Evolutionary conservation across 2,113 vertebrate species (phyloP).

Genomic region (Centropus unirufus): DNA sequence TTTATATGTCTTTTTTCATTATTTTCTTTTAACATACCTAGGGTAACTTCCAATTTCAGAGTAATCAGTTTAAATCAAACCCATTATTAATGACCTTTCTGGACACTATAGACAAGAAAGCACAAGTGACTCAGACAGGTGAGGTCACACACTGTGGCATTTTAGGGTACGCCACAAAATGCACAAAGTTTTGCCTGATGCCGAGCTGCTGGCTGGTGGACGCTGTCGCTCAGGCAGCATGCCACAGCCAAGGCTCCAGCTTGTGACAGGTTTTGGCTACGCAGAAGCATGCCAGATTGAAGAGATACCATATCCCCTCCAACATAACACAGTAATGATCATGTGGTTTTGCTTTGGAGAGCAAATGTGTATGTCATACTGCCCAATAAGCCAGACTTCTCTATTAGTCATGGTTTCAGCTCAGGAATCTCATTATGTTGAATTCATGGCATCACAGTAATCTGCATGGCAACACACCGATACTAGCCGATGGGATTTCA

Average conservation of each 20-base stretch:
- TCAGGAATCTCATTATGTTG: background rate
- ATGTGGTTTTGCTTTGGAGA: background rate
- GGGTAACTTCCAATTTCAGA: background rate
- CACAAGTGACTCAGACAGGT: background rate
- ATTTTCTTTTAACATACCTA: slow-evolving; percentile 12
- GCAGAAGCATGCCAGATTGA: background rate
- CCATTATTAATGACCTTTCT: slow-evolving; percentile 3
- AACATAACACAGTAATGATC: background rate
- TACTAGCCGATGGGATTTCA: slow-evolving; percentile 20
- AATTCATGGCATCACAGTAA: slow-evolving; percentile 16
- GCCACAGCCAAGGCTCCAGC: background rate
- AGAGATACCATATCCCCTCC: background rate
- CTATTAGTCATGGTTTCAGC: slow-evolving; percentile 1
- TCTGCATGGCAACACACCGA: slow-evolving; percentile 47
- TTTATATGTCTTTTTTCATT: slow-evolving; percentile 39
- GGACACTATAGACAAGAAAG: background rate
- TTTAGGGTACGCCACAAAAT: background rate
- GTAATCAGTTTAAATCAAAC: slow-evolving; percentile 32
- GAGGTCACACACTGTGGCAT: background rate
- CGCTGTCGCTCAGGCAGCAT: background rate
- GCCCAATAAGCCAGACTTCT: slow-evolving; percentile 22
- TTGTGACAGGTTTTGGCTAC: background rate
- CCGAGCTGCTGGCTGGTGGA: background rate
- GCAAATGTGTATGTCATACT: background rate
- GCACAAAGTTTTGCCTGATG: background rate